Percentiles rank a stretch among this genome's conserved stretches.
Conservation (phyloP, 1,140 invertebrate species). For the Drosophila sturtevanti region DNA sequence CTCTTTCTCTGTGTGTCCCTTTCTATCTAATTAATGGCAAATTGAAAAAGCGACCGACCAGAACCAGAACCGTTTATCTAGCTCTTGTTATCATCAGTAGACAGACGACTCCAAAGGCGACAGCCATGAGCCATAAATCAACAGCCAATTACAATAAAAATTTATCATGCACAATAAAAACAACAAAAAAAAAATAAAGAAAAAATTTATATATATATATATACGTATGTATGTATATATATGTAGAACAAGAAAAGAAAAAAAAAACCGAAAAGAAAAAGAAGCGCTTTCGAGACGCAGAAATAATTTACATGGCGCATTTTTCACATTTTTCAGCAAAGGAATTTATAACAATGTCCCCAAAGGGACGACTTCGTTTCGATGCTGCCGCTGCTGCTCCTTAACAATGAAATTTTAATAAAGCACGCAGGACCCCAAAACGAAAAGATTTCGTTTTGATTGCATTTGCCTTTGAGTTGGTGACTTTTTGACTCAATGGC, state of each 20-base stretch:
- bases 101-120: constrained; percentile 14
- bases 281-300: constrained; percentile 44
- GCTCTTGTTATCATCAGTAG: constrained; percentile 42
- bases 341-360: constrained; percentile 79
- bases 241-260: not conserved
- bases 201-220: not conserved
- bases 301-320: constrained; percentile 79
- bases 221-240: too few relatives aligned
- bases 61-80: constrained; percentile 52
- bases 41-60: constrained; percentile 42
- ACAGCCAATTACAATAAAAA: constrained; percentile 80
- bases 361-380: constrained; percentile 55
- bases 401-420: constrained; percentile 73
- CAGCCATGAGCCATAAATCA: constrained; percentile 65
- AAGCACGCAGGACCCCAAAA: constrained; percentile 48
- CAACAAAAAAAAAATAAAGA: constrained; percentile 8
- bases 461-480: constrained; percentile 37
- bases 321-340: constrained; percentile 73
- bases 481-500: constrained; percentile 23
- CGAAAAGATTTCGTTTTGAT: constrained; percentile 22
- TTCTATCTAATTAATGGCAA: constrained; percentile 42
- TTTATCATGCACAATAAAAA: constrained; percentile 78
- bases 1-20: constrained; percentile 1
- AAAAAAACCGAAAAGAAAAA: constrained; percentile 24
- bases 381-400: not conserved